Evolutionary conservation across 2,888 invertebrate genomes (phyloP).

Genomic region (Archips crataeganus): DNA sequence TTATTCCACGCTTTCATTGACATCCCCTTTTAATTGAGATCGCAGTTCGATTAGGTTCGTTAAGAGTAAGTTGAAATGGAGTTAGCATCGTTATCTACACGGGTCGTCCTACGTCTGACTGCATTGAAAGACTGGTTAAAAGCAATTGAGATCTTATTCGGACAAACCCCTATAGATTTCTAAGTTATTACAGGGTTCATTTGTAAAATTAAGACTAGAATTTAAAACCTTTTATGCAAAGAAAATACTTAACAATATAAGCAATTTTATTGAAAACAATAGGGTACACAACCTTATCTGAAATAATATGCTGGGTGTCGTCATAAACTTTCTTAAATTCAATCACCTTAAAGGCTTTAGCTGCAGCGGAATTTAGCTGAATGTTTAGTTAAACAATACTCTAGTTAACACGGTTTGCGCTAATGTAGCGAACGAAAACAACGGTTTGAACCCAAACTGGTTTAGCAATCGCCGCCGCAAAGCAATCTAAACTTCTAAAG

Average conservation of each 20-base stretch:
- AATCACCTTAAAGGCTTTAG: conserved; percentile 5
- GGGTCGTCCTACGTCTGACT: conserved; percentile 35
- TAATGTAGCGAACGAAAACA: conserved; percentile 41
- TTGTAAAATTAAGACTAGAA: no score
- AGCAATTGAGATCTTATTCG: not conserved
- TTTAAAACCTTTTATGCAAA: no score
- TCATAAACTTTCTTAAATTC: conserved; percentile 8
- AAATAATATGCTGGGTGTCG: conserved; percentile 8
- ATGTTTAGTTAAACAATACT: conserved; percentile 42
- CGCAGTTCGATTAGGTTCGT: conserved; percentile 68
- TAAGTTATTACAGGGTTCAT: no score
- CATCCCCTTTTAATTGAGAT: conserved; percentile 66
- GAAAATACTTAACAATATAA: no score
- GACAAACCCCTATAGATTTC: no score
- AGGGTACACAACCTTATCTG: no score
- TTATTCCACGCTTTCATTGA: conserved; percentile 27
- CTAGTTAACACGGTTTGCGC: conserved; percentile 37
- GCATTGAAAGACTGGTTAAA: conserved; percentile 1
- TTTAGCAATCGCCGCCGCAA: conserved; percentile 39
- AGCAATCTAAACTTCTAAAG: conserved; percentile 42
- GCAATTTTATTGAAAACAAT: no score
- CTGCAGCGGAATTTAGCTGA: conserved; percentile 33
- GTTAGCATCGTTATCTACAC: conserved; percentile 72
- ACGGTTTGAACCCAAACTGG: conserved; percentile 34
- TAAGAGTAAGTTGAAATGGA: conserved; percentile 64